Evolutionary conservation across 2,888 invertebrate species (phyloP).

Genomic region (Chironomus tentans): DNA sequence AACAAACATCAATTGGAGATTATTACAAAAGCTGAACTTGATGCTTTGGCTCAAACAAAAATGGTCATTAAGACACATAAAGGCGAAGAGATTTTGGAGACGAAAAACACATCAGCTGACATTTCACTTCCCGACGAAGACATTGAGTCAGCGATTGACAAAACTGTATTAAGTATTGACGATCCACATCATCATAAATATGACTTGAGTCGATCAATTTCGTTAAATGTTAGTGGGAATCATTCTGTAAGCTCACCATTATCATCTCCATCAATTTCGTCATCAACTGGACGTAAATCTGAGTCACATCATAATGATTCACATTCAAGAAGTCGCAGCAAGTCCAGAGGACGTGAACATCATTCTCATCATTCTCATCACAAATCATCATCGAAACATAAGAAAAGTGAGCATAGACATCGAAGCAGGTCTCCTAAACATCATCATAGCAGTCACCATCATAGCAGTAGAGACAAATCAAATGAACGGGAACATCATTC

Average conservation of each 20-base stretch:
- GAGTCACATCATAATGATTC: neutral
- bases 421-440: slow-evolving; percentile 21
- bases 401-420: slow-evolving; percentile 25
- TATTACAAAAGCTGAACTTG: slow-evolving; percentile 82
- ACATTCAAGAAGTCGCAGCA: slow-evolving; percentile 11
- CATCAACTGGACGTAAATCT: neutral
- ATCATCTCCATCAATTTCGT: slow-evolving; percentile 11
- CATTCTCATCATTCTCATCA: slow-evolving; percentile 27
- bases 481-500: slow-evolving; percentile 28
- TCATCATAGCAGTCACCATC: slow-evolving; percentile 6
- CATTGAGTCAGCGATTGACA: slow-evolving; percentile 46
- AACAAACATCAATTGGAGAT: slow-evolving; percentile 82
- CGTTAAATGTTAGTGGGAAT: neutral
- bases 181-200: slow-evolving; percentile 29
- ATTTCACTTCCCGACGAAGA: slow-evolving; percentile 50
- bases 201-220: slow-evolving; percentile 1
- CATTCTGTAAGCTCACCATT: neutral
- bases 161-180: neutral
- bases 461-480: slow-evolving; percentile 34
- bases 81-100: slow-evolving; percentile 69
- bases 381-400: slow-evolving; percentile 28
- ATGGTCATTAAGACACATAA: slow-evolving; percentile 89
- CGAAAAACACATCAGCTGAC: slow-evolving; percentile 44
- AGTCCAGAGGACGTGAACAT: slow-evolving; percentile 8
- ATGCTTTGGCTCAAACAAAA: slow-evolving; percentile 66